These are phyloP conservation scores for Bagarius yarrelli DNA, from an alignment of 2,113 vertebrate species.

Conservation along the genomic window DNA sequence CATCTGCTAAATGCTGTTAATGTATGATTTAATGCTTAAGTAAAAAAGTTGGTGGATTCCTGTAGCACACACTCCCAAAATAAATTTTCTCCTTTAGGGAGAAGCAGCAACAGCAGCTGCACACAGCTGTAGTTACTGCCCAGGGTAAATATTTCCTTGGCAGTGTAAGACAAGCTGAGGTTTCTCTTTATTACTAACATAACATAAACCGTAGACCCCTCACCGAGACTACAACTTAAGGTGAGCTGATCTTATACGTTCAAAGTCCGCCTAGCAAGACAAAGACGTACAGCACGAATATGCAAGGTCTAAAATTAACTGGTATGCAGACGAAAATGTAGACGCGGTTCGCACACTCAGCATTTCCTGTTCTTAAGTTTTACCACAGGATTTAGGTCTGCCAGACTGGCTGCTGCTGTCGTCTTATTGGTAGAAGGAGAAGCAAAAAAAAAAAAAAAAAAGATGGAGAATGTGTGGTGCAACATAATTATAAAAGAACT, in stretches of 20 bases:
- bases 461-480: neutral
- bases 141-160: constrained; percentile 22
- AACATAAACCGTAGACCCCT: neutral
- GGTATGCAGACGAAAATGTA: neutral
- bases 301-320: neutral
- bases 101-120: neutral
- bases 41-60: neutral
- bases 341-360: constrained; percentile 20
- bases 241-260: neutral
- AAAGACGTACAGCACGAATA: neutral
- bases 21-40: neutral
- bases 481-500: constrained; percentile 10
- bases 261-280: neutral
- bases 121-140: constrained; percentile 30
- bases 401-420: neutral
- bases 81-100: neutral
- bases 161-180: neutral
- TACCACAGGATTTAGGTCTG: constrained; percentile 25
- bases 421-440: constrained; percentile 6
- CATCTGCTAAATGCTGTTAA: too few species aligned
- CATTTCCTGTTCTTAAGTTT: constrained; percentile 42
- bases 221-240: neutral
- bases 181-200: neutral
- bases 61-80: neutral
- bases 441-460: neutral